Evolutionary conservation across 2,113 vertebrate genomes (phyloP).

Genomic region (Panurus biarmicus): DNA sequence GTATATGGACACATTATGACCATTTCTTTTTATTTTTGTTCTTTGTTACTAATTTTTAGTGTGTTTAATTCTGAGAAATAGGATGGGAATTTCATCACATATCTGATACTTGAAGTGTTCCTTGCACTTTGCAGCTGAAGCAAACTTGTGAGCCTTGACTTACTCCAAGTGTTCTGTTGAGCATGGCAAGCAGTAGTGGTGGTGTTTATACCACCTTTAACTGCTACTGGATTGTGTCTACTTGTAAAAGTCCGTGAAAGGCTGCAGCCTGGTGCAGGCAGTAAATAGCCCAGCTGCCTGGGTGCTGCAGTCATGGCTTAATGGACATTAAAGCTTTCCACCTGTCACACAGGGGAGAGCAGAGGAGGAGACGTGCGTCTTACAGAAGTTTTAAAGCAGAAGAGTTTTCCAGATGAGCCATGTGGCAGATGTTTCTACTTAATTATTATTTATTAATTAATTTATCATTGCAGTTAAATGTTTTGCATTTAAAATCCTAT

Average conservation of each 20-base stretch:
- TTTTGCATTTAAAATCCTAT: not conserved
- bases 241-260: not conserved
- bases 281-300: not conserved
- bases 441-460: not conserved
- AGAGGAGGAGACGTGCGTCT: not conserved
- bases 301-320: not conserved
- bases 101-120: not conserved
- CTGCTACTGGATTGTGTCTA: not conserved
- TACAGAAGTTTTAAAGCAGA: not conserved
- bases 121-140: not conserved
- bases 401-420: not conserved
- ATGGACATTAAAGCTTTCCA: not conserved
- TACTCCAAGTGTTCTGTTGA: not conserved
- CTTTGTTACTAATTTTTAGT: not conserved
- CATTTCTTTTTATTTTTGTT: not conserved
- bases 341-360: not conserved
- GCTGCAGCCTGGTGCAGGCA: not conserved
- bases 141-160: not conserved
- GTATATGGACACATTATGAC: not conserved
- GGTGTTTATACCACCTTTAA: not conserved
- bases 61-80: not conserved
- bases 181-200: rapidly evolving
- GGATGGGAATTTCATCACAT: not conserved
- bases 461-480: not conserved
- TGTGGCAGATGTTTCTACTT: not conserved